Evolutionary conservation across 2,888 invertebrate genomes (phyloP), one percentile per base, ranked within the genome.

Genomic region (Microctonus aethiopoides): DNA sequence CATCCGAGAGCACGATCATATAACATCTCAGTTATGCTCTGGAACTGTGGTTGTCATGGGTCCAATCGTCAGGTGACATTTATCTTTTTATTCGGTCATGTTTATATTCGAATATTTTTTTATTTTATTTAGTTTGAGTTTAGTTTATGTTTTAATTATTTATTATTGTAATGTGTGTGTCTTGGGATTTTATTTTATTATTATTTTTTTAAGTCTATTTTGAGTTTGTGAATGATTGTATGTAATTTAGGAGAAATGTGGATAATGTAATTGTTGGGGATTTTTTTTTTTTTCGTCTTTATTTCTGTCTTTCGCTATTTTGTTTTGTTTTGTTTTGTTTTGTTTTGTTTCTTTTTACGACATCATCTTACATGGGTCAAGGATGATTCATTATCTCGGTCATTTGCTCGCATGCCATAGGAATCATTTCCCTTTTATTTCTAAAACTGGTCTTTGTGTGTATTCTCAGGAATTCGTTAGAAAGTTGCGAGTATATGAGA

Each of bases 281-380:
- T 81, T 83, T 80, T 83, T 83, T 82, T 81, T 82, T 80, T 76
- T 77, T 74, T 67, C 71, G 71, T 70, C 68, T 76, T 76, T 80
- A 75, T 75, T 78, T 74, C 75, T 75, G 77, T 76, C 76, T 76
- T 76, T 54, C 59, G 1, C 13, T 26, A 11, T 52, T 63, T 20
- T 34, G 16, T 32, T 64, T 62, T 34, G 54, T 11, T 29, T 34
- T 60, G 10, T 26, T 20, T 63, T 46, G 52, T 22, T 68, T 26
- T 39, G 22, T 63, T 16, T 13, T 46, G 29, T 34, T 60, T 62
- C 67, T 41, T 68, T 63, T 32, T 51, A 68, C 72, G 26, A 20
- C 46, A 46, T 16, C 46, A 6, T 46, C 46, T 16, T 32, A 51
- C 16, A 16, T 22, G 64, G 36, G 64, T 54, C 64, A 54, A 36